phyloP scores from a whole-genome alignment of 2,113 vertebrate species.

The Carettochelys insculpta region DNA sequence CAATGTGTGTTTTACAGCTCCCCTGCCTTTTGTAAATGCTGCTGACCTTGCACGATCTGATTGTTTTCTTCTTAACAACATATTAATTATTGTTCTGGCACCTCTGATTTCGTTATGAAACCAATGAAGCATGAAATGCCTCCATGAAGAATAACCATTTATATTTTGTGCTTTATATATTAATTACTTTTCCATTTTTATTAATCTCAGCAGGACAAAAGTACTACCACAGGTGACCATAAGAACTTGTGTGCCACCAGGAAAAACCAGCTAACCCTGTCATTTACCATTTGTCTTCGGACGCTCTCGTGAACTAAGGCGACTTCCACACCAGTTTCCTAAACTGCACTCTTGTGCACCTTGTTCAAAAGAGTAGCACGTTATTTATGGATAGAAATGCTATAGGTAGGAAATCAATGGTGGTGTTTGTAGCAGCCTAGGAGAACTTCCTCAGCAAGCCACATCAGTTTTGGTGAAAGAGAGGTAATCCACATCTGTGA shows the following conservation, averaged over 20 bases:
- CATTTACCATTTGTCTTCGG: not conserved
- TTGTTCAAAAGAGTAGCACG: not conserved
- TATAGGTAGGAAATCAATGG: not conserved
- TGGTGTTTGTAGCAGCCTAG: not conserved
- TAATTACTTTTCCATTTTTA: constrained; percentile 66
- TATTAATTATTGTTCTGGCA: constrained; percentile 67
- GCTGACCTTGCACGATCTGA: constrained; percentile 39
- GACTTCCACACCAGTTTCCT: not conserved
- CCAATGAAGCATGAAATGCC: constrained; percentile 58
- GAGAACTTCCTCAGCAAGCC: not conserved
- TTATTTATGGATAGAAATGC: not conserved
- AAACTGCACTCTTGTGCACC: not conserved
- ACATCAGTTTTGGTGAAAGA: not conserved
- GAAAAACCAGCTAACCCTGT: not conserved
- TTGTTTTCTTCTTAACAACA: constrained; percentile 31
- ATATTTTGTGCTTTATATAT: constrained; percentile 52
- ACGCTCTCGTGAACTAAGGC: not conserved
- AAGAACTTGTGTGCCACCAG: not conserved
- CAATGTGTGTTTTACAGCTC: not conserved
- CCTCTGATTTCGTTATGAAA: constrained; percentile 55
- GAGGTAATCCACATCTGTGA: not conserved
- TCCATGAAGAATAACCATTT: constrained; percentile 58
- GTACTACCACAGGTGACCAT: not conserved
- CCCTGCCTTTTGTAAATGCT: not conserved
- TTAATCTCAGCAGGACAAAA: not conserved